phyloP scores from a whole-genome alignment of 2,797 vertebrate species.

The Alfaro cultratus region DNA sequence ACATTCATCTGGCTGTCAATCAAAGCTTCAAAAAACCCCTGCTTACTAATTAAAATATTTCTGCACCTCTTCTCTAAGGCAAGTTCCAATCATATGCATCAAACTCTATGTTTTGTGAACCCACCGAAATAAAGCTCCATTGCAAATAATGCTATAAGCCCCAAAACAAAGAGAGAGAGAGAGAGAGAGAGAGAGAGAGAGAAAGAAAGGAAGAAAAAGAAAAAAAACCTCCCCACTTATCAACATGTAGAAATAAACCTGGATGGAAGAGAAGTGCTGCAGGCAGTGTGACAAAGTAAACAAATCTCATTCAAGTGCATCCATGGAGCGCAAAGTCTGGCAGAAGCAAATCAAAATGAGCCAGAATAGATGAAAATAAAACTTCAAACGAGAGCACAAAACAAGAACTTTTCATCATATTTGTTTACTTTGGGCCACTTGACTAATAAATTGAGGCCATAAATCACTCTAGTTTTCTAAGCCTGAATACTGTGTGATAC shows the following conservation, averaged over 20 bases:
- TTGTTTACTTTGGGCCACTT: slow-evolving; percentile 39
- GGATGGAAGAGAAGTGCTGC: slow-evolving; percentile 54
- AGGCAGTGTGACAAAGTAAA: slow-evolving; percentile 61
- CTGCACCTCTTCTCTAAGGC: slow-evolving; percentile 53
- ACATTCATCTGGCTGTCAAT: slow-evolving; percentile 67
- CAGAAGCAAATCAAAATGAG: slow-evolving; percentile 39
- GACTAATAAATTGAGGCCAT: slow-evolving; percentile 30
- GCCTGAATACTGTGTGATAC: slow-evolving; percentile 21
- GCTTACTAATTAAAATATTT: slow-evolving; percentile 56
- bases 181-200: not conserved
- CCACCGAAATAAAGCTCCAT: slow-evolving; percentile 33
- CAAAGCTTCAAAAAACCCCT: slow-evolving; percentile 28
- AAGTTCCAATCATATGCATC: slow-evolving; percentile 46
- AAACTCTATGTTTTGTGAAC: slow-evolving; percentile 48
- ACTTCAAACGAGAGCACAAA: slow-evolving; percentile 49
- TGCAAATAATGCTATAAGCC: slow-evolving; percentile 48
- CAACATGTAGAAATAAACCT: slow-evolving; percentile 43
- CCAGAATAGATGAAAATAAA: slow-evolving; percentile 42
- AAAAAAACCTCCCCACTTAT: slow-evolving; percentile 42
- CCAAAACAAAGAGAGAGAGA: slow-evolving; percentile 12
- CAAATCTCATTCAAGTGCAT: slow-evolving; percentile 54
- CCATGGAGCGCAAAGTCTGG: slow-evolving; percentile 42
- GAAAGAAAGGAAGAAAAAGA: not conserved
- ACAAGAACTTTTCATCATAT: slow-evolving; percentile 38
- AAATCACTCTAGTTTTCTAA: slow-evolving; percentile 33